A percentile compares a stretch with the other conserved stretches of the same genome.
These are phyloP conservation scores for Coregonus ussuriensis DNA, from an alignment of 2,797 vertebrate genomes.

Conservation along the genomic window DNA sequence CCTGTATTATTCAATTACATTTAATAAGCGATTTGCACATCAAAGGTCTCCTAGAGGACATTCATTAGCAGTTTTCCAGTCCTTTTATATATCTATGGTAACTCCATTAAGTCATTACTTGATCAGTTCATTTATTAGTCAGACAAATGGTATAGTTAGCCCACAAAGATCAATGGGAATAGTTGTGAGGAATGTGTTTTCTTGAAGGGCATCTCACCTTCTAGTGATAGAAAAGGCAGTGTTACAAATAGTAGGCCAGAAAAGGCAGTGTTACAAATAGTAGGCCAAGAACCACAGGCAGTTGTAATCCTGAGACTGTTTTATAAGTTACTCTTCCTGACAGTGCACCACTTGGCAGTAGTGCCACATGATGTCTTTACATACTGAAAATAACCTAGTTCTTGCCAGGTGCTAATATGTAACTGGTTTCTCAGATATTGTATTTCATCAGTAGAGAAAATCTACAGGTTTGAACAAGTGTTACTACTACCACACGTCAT, in stretches of 20 bases:
- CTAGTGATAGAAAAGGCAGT: background rate
- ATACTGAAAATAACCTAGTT: background rate
- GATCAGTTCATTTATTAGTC: background rate
- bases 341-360: background rate
- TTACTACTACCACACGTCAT: no score
- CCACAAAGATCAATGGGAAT: background rate
- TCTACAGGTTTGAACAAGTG: background rate
- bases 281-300: background rate
- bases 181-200: background rate
- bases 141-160: background rate
- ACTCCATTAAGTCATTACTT: slow-evolving; percentile 13
- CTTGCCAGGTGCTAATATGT: background rate
- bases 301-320: background rate
- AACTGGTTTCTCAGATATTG: background rate
- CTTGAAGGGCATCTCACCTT: background rate
- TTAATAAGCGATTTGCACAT: background rate
- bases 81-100: background rate
- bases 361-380: background rate
- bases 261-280: background rate
- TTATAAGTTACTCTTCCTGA: background rate
- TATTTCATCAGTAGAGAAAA: background rate
- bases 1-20: background rate
- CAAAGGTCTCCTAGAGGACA: background rate
- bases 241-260: background rate
- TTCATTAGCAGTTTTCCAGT: background rate